These are phyloP conservation scores for Drosophila micromelanica DNA, from an alignment of 1,140 invertebrate genomes.

Conservation along the genomic window DNA sequence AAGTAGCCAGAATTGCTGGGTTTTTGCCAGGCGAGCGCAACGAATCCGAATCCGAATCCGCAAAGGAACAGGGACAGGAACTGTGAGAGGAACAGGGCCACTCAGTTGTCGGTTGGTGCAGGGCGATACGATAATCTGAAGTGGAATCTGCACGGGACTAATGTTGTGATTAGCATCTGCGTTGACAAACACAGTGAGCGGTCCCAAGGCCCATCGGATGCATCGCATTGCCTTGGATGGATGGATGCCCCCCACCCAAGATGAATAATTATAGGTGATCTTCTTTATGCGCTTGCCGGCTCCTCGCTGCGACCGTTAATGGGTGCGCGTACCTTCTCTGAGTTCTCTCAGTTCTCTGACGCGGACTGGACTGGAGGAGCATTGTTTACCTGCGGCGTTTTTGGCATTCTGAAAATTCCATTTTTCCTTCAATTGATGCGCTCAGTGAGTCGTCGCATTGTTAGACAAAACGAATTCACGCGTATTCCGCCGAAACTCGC, in stretches of 20 bases:
- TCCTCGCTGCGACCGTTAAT: conserved; percentile 84
- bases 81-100: too few species aligned
- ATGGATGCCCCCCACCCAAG: conserved; percentile 78
- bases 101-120: too few species aligned
- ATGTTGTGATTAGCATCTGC: conserved; percentile 84
- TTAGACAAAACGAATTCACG: conserved; percentile 80
- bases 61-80: too few species aligned
- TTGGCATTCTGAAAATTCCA: conserved; percentile 73
- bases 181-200: conserved; percentile 83
- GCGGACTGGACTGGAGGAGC: conserved; percentile 18
- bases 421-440: conserved; percentile 75
- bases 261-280: conserved; percentile 84
- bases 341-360: not conserved
- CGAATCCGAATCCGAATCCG: conserved; percentile 30
- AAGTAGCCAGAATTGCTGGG: conserved; percentile 50
- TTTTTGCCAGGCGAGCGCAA: conserved; percentile 45
- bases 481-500: conserved; percentile 83
- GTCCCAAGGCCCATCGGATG: conserved; percentile 76
- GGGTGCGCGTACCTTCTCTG: conserved; percentile 42
- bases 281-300: conserved; percentile 79
- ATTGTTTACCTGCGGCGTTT: conserved; percentile 66
- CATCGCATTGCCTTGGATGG: conserved; percentile 8
- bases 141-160: conserved; percentile 73
- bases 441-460: conserved; percentile 75
- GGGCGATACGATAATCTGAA: conserved; percentile 45